Percentiles rank a stretch among this genome's conserved stretches.
Conservation (phyloP, 2,113 vertebrate genomes). For the Azemiops feae region DNA sequence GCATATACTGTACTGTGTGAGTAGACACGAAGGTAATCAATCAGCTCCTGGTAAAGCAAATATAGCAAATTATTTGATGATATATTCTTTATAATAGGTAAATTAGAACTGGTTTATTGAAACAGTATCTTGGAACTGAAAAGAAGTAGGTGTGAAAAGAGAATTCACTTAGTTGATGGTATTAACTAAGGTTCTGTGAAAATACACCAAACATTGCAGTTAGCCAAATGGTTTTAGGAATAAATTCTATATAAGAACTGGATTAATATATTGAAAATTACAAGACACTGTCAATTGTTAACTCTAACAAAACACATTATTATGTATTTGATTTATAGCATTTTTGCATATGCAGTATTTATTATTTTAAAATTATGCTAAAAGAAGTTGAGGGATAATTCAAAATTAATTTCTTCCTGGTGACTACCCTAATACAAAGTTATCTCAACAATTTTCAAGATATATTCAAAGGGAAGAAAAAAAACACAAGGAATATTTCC, state of each 20-base stretch:
- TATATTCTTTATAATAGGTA: neutral
- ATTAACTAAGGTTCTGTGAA: neutral
- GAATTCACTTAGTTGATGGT: neutral
- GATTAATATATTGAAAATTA: neutral
- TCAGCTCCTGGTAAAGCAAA: conserved; percentile 79
- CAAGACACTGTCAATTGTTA: neutral
- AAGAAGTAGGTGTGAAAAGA: neutral
- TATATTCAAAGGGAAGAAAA: neutral
- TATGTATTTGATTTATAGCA: neutral
- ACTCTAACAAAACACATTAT: neutral
- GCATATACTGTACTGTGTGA: conserved; percentile 93
- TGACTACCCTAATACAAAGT: neutral
- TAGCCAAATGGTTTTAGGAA: neutral
- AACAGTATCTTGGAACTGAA: neutral
- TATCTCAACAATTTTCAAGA: neutral
- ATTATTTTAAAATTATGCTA: neutral
- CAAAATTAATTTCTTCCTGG: neutral
- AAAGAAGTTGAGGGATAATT: neutral
- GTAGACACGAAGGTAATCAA: conserved; percentile 88
- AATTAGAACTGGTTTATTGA: neutral
- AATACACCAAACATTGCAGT: neutral
- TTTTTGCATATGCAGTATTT: neutral
- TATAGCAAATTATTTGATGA: conserved; percentile 45
- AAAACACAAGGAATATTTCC: neutral
- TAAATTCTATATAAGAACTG: neutral